Evolutionary conservation across 1,140 invertebrate genomes (phyloP).

Genomic region (Temnothorax longispinosus): DNA sequence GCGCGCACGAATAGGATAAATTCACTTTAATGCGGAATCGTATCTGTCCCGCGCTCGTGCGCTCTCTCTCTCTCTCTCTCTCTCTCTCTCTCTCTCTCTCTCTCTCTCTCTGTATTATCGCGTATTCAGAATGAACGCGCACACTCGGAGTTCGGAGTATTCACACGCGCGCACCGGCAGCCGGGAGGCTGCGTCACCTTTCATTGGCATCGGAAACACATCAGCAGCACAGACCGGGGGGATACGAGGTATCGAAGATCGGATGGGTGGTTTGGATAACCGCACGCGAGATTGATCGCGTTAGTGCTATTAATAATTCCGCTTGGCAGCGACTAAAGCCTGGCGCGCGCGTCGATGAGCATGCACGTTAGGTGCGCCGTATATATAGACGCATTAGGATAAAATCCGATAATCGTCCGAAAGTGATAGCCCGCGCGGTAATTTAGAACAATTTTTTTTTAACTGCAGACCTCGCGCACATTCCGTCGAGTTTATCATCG

Average conservation of each 20-base stretch:
- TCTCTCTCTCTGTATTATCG: constrained; percentile 27
- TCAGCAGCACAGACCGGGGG: constrained; percentile 43
- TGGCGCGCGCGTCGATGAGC: constrained; percentile 13
- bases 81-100: no score
- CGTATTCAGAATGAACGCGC: constrained; percentile 35
- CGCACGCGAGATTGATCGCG: constrained; percentile 64
- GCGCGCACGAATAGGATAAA: constrained; percentile 47
- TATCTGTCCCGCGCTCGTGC: constrained; percentile 26
- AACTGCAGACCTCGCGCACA: not conserved
- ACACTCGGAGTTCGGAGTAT: not conserved
- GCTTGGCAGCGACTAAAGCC: constrained; percentile 50
- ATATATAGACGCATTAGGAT: constrained; percentile 54
- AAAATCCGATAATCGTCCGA: constrained; percentile 53
- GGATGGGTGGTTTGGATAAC: constrained; percentile 61
- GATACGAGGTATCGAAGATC: constrained; percentile 66
- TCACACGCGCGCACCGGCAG: constrained; percentile 9
- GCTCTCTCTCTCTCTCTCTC: not conserved
- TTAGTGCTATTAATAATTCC: constrained; percentile 71
- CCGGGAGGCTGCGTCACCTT: constrained; percentile 55
- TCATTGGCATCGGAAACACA: constrained; percentile 68
- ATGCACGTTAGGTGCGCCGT: constrained; percentile 46
- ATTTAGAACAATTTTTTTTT: constrained; percentile 30
- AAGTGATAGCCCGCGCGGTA: constrained; percentile 4
- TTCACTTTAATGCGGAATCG: constrained; percentile 57
- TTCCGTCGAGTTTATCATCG: not conserved